Evolutionary conservation across 2,797 vertebrate genomes (phyloP).

Genomic region (Cyprinodon diabolis): DNA sequence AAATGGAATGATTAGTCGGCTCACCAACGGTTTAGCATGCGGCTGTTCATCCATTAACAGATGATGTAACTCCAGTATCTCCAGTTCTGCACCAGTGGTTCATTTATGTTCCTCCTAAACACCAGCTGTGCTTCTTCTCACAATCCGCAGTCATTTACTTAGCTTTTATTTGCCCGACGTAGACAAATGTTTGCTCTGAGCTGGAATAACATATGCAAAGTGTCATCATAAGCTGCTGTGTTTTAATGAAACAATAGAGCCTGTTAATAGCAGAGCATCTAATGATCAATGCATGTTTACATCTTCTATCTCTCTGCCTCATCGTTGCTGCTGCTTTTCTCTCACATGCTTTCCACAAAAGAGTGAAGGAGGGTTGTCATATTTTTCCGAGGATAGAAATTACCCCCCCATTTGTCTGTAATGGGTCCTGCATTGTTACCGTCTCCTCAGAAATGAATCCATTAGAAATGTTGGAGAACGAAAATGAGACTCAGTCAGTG

Average conservation of each 20-base stretch:
- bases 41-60: background rate
- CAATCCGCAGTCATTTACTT: background rate
- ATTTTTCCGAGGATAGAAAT: constrained; percentile 46
- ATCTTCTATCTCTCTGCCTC: background rate
- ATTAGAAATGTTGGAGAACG: constrained; percentile 53
- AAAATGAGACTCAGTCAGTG: constrained; percentile 51
- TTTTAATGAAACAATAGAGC: constrained; percentile 3
- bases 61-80: background rate
- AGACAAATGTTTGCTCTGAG: background rate
- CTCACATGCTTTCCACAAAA: background rate
- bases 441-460: constrained; percentile 57
- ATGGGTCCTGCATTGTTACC: constrained; percentile 45
- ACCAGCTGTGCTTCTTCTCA: background rate
- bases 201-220: background rate
- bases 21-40: background rate
- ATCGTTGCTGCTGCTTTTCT: constrained; percentile 6
- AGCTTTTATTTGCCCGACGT: background rate
- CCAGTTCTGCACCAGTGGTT: background rate
- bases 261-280: background rate
- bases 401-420: constrained; percentile 43
- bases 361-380: constrained; percentile 34
- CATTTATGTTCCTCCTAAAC: background rate
- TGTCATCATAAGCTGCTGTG: background rate
- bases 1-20: background rate
- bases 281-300: constrained; percentile 13